Conservation (phyloP, 2,113 vertebrate species). For the Rhea americana region DNA sequence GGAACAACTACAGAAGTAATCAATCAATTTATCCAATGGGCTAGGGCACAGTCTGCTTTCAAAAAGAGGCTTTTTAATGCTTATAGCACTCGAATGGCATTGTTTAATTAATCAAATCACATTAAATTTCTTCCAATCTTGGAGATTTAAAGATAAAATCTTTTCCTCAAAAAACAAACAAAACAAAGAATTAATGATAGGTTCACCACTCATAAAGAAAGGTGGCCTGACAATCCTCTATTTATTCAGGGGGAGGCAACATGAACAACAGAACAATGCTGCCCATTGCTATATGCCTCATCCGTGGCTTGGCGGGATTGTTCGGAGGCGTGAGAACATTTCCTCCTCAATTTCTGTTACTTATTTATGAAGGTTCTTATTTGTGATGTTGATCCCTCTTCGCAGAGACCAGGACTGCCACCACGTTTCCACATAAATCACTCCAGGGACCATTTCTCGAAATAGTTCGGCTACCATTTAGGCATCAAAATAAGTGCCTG, state of each 20-base stretch:
- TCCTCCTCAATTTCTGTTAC: slow-evolving; percentile 14
- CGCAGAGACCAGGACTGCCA: not conserved
- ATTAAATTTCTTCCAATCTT: slow-evolving; percentile 11
- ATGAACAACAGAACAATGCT: not conserved
- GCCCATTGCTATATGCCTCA: not conserved
- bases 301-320: not conserved
- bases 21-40: slow-evolving; percentile 52
- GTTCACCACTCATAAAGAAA: slow-evolving; percentile 55
- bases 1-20: slow-evolving; percentile 64
- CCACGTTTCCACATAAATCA: not conserved
- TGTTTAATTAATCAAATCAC: slow-evolving; percentile 56
- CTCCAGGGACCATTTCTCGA: not conserved
- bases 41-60: slow-evolving; percentile 48
- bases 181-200: slow-evolving; percentile 35
- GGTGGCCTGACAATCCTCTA: slow-evolving; percentile 10
- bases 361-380: slow-evolving; percentile 26
- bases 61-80: slow-evolving; percentile 65
- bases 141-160: slow-evolving; percentile 36
- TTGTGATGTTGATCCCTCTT: not conserved
- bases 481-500: not conserved
- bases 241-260: slow-evolving; percentile 3
- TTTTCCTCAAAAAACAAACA: slow-evolving; percentile 29
- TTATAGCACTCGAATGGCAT: slow-evolving; percentile 20
- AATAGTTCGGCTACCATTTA: not conserved
- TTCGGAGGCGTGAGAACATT: slow-evolving; percentile 39